Base-by-base conservation (phyloP, 2,888 invertebrate species). In the Rhaphigaster nebulosa region DNA sequence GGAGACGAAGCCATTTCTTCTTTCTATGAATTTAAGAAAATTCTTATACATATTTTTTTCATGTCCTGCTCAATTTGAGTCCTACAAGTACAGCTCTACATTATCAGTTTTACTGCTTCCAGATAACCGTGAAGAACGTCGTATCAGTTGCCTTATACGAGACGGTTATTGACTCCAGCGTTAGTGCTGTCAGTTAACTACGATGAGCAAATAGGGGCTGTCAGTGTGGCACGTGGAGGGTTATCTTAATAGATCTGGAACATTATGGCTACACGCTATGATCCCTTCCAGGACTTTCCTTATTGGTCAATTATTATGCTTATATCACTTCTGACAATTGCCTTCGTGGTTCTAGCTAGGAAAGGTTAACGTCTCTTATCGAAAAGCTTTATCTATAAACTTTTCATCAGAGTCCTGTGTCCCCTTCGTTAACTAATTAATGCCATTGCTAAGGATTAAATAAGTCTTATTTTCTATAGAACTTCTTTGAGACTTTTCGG, bases 171-270 rank as follows among this genome's bases (percentile, higher is more conserved):
- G 65, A 65, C 65, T 65, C 29, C 15, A 13, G 15, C 29, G 65
- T 65, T 65, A 65, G 65, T 65, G 29, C 65, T 65, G 65, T 65
- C 65, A 65, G 65, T 65, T 65, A 65, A 18, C 65, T 65, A 29
- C 15, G 29, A 65, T 29, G 65, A 6, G 29, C 65, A 29, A 65
- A 65, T 65, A 18, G 65, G 65, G 65, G 29, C 65, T 65, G 65
- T 29, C 56, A 54, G 88, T 4, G 38, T 26, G 56, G 88, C 60
- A 60, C 38, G 60, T 56, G 52, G 52, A n/a, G 54, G 34, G 26
- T 88, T 70, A 88, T 89, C 89, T 56, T 80, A 88, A 88, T 88
- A 80, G 91, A 87, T 91, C 80, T n/a, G 34, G 45, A 84, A 29
- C 89, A 26, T n/a, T n/a, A 45, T 45, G 45, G 26, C 26, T 65